Conservation (phyloP, 2,113 vertebrate species). For the Antennarius striatus region DNA sequence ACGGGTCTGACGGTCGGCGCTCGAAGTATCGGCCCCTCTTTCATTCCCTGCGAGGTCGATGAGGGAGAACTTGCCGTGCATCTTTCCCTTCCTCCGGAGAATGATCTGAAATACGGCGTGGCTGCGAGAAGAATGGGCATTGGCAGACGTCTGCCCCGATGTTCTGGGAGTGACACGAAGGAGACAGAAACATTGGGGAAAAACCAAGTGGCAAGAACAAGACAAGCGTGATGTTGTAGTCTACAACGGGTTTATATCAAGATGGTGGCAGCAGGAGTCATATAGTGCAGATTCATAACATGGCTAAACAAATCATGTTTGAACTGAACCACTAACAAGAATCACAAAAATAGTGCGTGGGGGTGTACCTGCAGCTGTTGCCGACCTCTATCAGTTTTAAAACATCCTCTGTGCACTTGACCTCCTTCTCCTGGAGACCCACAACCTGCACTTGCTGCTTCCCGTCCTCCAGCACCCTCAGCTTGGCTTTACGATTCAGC, state of each 20-base stretch:
- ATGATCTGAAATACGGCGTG: slow-evolving; percentile 99
- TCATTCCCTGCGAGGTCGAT: slow-evolving; percentile 98
- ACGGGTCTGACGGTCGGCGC: slow-evolving; percentile 93
- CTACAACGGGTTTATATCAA: neutral
- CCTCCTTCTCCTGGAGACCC: slow-evolving; percentile 94
- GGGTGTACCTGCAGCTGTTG: slow-evolving; percentile 94
- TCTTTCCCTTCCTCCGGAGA: slow-evolving; percentile 91
- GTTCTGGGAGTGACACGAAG: slow-evolving; percentile 79
- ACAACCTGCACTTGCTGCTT: slow-evolving; percentile 98
- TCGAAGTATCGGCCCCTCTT: slow-evolving; percentile 95
- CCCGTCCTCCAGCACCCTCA: slow-evolving; percentile 96
- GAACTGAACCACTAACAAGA: too few species aligned
- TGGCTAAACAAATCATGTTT: too few species aligned
- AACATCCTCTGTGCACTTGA: slow-evolving; percentile 96
- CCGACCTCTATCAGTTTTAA: slow-evolving; percentile 97
- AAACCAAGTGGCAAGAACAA: neutral
- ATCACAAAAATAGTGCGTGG: neutral
- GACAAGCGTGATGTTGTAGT: neutral
- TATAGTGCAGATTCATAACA: too few species aligned
- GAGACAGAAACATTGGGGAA: neutral
- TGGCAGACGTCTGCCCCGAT: slow-evolving; percentile 96
- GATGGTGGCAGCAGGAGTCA: too few species aligned
- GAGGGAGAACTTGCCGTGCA: slow-evolving; percentile 98
- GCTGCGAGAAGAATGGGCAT: slow-evolving; percentile 95
- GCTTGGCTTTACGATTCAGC: slow-evolving; percentile 94